These are phyloP conservation scores for Pyralis farinalis DNA, from an alignment of 2,888 invertebrate genomes.

Conservation along the genomic window DNA sequence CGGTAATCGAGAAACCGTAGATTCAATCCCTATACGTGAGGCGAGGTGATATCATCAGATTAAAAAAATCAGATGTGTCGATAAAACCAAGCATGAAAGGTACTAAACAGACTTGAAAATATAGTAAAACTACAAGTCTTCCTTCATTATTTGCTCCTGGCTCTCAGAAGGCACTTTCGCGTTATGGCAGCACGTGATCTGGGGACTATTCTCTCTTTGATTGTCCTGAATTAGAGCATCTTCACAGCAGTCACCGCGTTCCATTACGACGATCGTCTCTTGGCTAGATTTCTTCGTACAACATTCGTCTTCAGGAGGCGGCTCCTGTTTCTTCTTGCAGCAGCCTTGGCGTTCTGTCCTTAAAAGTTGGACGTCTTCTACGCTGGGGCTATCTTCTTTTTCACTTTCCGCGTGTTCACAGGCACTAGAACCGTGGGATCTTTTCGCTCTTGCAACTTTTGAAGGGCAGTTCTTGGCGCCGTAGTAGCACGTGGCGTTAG, in stretches of 20 bases:
- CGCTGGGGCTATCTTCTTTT: slow-evolving; percentile 58
- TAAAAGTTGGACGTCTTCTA: slow-evolving; percentile 58
- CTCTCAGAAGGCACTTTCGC: slow-evolving; percentile 50
- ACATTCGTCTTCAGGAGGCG: slow-evolving; percentile 37
- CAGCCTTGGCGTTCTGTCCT: slow-evolving; percentile 50
- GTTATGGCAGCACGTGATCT: slow-evolving; percentile 60
- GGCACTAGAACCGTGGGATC: slow-evolving; percentile 26
- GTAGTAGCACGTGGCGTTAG: slow-evolving; percentile 45
- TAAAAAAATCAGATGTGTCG: no score
- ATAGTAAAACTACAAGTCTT: no score
- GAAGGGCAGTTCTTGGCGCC: slow-evolving; percentile 67
- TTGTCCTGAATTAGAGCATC: slow-evolving; percentile 28
- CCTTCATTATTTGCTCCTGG: slow-evolving; percentile 59
- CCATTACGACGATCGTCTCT: slow-evolving; percentile 21
- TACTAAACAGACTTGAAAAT: no score
- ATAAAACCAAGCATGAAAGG: no score
- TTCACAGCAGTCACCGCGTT: slow-evolving; percentile 32
- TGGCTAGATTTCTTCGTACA: slow-evolving; percentile 33
- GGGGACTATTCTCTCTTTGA: slow-evolving; percentile 55
- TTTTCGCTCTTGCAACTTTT: slow-evolving; percentile 54
- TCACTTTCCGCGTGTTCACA: slow-evolving; percentile 45
- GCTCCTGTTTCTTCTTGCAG: slow-evolving; percentile 53
- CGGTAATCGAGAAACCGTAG: no score
- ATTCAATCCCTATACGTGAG: no score
- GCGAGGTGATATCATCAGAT: no score